phyloP scores from a whole-genome alignment of 1,140 invertebrate species.

The Heliconius himera region DNA sequence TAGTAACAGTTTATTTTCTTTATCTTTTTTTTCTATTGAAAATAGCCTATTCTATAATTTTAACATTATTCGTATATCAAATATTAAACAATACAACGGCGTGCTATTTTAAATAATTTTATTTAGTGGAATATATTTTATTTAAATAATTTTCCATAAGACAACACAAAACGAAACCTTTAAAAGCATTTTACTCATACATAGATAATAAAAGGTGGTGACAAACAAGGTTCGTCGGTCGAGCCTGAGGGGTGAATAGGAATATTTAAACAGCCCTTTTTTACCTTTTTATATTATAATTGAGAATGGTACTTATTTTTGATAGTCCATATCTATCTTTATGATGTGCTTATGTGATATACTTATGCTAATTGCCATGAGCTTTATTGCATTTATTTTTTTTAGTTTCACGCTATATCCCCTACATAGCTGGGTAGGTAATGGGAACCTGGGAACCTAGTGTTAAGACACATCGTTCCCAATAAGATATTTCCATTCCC shows the following conservation, averaged over 20 bases:
- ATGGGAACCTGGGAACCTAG: too few species aligned
- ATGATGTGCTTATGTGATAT: background rate
- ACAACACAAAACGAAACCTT: background rate
- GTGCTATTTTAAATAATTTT: background rate
- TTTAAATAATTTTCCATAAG: background rate
- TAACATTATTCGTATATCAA: too few species aligned
- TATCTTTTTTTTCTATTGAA: too few species aligned
- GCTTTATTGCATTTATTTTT: too few species aligned
- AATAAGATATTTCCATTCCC: too few species aligned
- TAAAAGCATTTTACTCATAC: background rate
- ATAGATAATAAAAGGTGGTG: background rate
- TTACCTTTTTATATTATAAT: background rate
- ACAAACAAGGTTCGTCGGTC: constrained; percentile 1
- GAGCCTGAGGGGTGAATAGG: background rate
- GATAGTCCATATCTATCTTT: background rate
- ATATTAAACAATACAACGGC: background rate
- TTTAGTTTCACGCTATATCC: too few species aligned
- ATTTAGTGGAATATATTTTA: background rate
- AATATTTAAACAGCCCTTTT: background rate
- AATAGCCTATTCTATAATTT: too few species aligned
- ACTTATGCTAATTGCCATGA: background rate
- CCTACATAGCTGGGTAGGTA: too few species aligned
- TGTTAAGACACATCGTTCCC: too few species aligned
- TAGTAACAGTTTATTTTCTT: too few species aligned
- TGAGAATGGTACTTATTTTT: background rate